A percentile compares a stretch with the other conserved stretches of the same genome.
These are phyloP conservation scores for Zygaena filipendulae DNA, from an alignment of 2,888 invertebrate species.

Conservation along the genomic window DNA sequence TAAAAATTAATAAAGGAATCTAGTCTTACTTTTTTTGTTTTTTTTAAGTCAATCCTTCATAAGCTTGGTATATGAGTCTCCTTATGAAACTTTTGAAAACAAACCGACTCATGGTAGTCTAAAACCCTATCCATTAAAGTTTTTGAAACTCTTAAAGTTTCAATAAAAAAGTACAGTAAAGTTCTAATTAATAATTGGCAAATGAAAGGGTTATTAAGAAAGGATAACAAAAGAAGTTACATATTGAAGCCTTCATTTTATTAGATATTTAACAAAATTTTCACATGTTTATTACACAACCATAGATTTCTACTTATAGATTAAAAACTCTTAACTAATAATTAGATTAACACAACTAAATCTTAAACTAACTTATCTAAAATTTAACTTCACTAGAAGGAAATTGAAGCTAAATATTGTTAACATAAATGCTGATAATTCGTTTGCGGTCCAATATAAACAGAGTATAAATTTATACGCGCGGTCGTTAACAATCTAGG, in stretches of 20 bases:
- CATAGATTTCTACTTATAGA: too few species aligned
- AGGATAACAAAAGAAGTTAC: slow-evolving; percentile 1
- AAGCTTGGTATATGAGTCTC: too few species aligned
- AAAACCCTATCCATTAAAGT: too few species aligned
- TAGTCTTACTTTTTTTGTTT: too few species aligned
- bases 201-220: background rate
- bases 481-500: too few species aligned
- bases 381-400: too few species aligned
- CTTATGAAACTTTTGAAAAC: too few species aligned
- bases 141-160: too few species aligned
- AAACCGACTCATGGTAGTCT: too few species aligned
- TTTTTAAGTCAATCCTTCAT: too few species aligned
- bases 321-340: slow-evolving; percentile 5
- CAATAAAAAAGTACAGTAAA: slow-evolving; percentile 1
- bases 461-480: slow-evolving; percentile 2
- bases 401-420: background rate
- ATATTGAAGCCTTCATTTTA: background rate
- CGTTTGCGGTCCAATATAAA: background rate
- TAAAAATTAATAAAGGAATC: too few species aligned
- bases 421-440: background rate
- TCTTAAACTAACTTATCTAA: slow-evolving; percentile 1
- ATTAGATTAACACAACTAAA: slow-evolving; percentile 2
- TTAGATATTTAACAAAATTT: slow-evolving; percentile 3
- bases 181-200: slow-evolving; percentile 1
- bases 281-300: slow-evolving; percentile 1